phyloP scores from a whole-genome alignment of 2,888 invertebrate genomes.

The Nasonia oneida region DNA sequence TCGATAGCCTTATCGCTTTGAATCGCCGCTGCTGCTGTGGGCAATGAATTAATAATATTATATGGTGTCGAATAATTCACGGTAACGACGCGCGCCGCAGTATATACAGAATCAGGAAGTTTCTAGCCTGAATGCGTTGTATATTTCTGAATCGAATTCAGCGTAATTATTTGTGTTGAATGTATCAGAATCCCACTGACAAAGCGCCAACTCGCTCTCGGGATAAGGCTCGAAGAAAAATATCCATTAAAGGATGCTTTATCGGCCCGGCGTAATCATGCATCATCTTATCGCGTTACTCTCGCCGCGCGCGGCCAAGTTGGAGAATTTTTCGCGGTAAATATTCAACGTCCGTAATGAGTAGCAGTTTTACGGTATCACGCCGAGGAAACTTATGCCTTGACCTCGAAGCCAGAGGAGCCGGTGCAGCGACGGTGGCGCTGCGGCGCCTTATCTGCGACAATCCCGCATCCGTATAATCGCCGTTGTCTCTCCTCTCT shows the following conservation, averaged over 20 bases:
- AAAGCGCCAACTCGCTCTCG: background rate
- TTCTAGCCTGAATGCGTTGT: background rate
- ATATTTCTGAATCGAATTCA: background rate
- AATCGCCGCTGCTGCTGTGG: background rate
- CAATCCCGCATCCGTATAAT: conserved; percentile 66
- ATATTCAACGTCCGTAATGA: conserved; percentile 61
- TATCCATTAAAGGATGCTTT: conserved; percentile 54
- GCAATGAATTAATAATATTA: conserved; percentile 45
- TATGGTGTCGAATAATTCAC: conserved; percentile 14
- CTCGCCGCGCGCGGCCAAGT: background rate
- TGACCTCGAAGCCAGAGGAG: conserved; percentile 50
- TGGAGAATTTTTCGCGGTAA: conserved; percentile 56
- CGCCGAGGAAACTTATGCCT: conserved; percentile 47
- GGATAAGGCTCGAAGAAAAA: background rate
- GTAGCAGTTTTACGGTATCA: conserved; percentile 53
- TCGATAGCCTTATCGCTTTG: conserved; percentile 46
- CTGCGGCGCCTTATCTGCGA: conserved; percentile 61
- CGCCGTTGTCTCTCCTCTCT: conserved; percentile 49
- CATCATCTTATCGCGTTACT: conserved; percentile 61
- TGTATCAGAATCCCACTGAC: no score
- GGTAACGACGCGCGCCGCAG: background rate
- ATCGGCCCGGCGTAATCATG: conserved; percentile 53
- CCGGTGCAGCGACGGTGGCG: background rate
- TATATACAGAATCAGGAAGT: background rate
- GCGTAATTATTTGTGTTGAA: no score